phyloP scores from a whole-genome alignment of 2,113 vertebrate species.

The Nesoenas mayeri region DNA sequence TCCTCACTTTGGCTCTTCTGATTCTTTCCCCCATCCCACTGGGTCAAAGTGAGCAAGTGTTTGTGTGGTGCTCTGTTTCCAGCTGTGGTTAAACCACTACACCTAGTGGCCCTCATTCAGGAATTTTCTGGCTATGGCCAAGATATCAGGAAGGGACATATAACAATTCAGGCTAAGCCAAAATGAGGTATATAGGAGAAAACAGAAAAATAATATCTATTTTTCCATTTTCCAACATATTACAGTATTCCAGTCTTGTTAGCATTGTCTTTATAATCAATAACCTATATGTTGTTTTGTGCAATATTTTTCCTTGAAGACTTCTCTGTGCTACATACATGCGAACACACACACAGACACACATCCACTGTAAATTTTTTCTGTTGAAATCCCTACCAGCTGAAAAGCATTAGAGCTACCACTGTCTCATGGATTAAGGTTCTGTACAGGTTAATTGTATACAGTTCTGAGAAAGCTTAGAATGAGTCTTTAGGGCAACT shows the following conservation, averaged over 20 bases:
- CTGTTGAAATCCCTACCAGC: neutral
- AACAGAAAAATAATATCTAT: neutral
- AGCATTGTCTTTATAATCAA: neutral
- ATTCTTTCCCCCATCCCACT: too few species aligned
- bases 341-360: neutral
- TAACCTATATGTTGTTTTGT: neutral
- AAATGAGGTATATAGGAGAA: neutral
- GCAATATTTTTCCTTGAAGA: neutral
- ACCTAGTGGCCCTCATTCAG: accelerated
- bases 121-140: neutral
- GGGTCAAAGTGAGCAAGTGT: too few species aligned
- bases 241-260: neutral
- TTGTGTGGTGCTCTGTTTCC: too few species aligned
- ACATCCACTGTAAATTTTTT: neutral
- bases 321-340: neutral
- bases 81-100: too few species aligned
- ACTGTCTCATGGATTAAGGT: neutral
- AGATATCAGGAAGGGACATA: neutral
- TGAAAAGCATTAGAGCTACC: neutral
- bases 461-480: neutral
- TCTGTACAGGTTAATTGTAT: neutral
- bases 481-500: neutral
- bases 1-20: too few species aligned
- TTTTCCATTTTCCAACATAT: neutral
- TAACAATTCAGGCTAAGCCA: neutral